These are phyloP conservation scores for Tuberolachnus salignus DNA, from an alignment of 2,888 invertebrate genomes.

Conservation along the genomic window DNA sequence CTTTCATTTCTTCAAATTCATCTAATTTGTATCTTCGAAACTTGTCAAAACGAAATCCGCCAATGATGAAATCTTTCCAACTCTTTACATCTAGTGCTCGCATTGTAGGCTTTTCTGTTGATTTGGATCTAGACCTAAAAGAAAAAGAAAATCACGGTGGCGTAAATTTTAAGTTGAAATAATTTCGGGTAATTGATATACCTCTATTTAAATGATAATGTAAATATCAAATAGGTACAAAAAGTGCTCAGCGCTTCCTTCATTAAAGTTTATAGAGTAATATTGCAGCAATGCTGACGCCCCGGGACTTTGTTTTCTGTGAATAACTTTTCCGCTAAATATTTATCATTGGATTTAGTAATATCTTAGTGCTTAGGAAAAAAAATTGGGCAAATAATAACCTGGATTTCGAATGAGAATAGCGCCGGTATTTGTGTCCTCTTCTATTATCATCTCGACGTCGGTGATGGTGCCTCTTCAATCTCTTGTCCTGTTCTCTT, in stretches of 20 bases:
- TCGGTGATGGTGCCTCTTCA: constrained; percentile 39
- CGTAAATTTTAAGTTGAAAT: constrained; percentile 45
- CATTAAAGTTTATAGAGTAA: constrained; percentile 53
- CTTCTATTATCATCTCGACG: constrained; percentile 51
- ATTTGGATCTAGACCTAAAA: constrained; percentile 54
- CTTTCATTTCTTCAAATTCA: constrained; percentile 49
- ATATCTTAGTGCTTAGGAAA: constrained; percentile 30
- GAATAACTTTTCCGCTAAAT: constrained; percentile 55
- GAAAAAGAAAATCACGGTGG: constrained; percentile 25
- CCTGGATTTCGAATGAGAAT: constrained; percentile 55
- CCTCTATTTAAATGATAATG: constrained; percentile 55
- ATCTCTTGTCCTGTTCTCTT: constrained; percentile 42
- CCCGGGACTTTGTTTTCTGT: constrained; percentile 55
- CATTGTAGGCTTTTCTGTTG: constrained; percentile 53
- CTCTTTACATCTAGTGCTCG: constrained; percentile 56
- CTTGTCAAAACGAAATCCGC: constrained; percentile 55
- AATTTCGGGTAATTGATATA: constrained; percentile 55
- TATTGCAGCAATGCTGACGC: constrained; percentile 53
- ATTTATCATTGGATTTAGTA: constrained; percentile 54
- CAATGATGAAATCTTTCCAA: constrained; percentile 56
- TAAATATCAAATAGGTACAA: constrained; percentile 56
- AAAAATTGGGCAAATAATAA: constrained; percentile 51
- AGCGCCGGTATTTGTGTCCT: constrained; percentile 50
- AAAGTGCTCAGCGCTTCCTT: constrained; percentile 56
- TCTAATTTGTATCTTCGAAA: constrained; percentile 56